phyloP scores from a whole-genome alignment of 2,113 vertebrate species.

The Sus scrofa region DNA sequence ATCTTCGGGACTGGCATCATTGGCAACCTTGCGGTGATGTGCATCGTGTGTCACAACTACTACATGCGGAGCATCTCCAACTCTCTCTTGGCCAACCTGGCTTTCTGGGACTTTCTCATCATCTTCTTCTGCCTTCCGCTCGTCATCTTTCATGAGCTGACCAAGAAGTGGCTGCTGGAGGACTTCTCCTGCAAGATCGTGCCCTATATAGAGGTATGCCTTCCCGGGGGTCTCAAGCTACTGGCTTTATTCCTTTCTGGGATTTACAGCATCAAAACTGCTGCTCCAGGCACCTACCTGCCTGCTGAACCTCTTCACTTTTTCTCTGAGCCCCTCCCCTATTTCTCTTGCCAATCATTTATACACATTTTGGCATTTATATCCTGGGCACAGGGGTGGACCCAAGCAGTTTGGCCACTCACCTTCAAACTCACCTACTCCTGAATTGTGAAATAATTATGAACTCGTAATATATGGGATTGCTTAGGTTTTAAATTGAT shows the following conservation, averaged over 20 bases:
- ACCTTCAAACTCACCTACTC: slow-evolving; percentile 31
- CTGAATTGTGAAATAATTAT: background rate
- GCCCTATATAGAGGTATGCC: slow-evolving; percentile 96
- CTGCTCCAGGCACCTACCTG: background rate
- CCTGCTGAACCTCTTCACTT: background rate
- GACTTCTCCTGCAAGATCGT: slow-evolving; percentile 98
- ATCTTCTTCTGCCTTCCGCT: slow-evolving; percentile 98
- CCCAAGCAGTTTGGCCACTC: background rate
- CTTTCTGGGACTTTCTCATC: slow-evolving; percentile 97
- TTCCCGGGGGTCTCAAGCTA: background rate
- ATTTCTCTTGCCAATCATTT: background rate
- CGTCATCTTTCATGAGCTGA: slow-evolving; percentile 96
- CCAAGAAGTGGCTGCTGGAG: slow-evolving; percentile 96
- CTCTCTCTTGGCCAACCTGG: slow-evolving; percentile 97
- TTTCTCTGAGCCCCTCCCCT: background rate
- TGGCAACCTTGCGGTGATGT: slow-evolving; percentile 98
- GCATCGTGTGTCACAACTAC: slow-evolving; percentile 98
- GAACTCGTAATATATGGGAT: background rate
- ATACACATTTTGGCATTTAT: background rate
- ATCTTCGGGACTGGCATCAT: slow-evolving; percentile 95
- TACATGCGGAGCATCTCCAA: slow-evolving; percentile 99
- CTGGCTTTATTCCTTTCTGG: background rate
- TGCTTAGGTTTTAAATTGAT: slow-evolving; percentile 28
- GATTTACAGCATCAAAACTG: background rate
- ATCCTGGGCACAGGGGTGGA: background rate